phyloP scores from a whole-genome alignment of 2,888 invertebrate species.

The Drosophila helvetica region DNA sequence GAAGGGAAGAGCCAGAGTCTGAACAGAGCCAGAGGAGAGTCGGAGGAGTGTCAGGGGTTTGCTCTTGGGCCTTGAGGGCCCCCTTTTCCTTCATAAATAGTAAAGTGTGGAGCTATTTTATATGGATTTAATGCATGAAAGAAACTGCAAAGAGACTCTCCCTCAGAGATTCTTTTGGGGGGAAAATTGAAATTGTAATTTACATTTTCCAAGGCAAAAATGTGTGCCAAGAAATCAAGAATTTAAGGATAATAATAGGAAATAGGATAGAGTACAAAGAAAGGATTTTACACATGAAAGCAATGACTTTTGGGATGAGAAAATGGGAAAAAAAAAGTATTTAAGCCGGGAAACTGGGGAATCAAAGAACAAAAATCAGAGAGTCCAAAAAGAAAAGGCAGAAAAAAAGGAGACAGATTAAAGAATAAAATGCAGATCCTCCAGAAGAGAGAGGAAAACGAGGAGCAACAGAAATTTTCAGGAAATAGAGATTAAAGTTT shows the following conservation, averaged over 20 bases:
- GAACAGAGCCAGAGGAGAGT: conserved; percentile 6
- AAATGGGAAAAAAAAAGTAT: too few species aligned
- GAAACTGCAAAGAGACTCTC: conserved; percentile 17
- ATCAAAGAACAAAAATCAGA: too few species aligned
- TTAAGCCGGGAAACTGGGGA: too few species aligned
- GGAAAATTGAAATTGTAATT: conserved; percentile 15
- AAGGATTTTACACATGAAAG: background rate
- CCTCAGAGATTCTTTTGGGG: background rate
- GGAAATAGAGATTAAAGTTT: too few species aligned
- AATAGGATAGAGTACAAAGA: background rate
- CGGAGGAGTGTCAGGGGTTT: conserved; percentile 7
- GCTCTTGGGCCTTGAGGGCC: background rate
- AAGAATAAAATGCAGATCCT: too few species aligned
- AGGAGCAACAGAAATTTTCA: too few species aligned
- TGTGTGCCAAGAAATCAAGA: background rate
- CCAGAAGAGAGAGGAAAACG: too few species aligned
- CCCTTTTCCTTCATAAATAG: conserved; percentile 60
- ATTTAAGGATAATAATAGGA: background rate
- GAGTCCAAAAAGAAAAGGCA: too few species aligned
- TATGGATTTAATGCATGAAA: conserved; percentile 64
- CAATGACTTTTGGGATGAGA: background rate
- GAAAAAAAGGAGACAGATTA: too few species aligned
- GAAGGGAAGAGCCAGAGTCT: background rate
- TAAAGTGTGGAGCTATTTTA: conserved; percentile 67
- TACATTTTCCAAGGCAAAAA: background rate